phyloP scores from a whole-genome alignment of 2,113 vertebrate genomes.

The Tragelaphus buxtoni region DNA sequence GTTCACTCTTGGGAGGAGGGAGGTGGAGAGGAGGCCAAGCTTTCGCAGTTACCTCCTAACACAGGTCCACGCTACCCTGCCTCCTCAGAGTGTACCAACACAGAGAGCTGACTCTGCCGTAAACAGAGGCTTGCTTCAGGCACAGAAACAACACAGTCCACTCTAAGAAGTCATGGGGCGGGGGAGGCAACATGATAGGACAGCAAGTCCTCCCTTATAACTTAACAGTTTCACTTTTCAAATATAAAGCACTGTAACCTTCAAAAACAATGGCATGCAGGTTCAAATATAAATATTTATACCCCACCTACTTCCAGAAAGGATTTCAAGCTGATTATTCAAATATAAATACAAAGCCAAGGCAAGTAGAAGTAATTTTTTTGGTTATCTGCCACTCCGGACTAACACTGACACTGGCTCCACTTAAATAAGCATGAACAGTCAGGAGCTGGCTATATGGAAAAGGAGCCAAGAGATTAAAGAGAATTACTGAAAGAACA shows the following conservation, averaged over 20 bases:
- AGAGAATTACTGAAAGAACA: conserved; percentile 56
- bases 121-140: conserved; percentile 34
- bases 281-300: conserved; percentile 63
- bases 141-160: conserved; percentile 35
- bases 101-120: conserved; percentile 34
- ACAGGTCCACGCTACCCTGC: neutral
- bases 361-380: conserved; percentile 58
- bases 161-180: conserved; percentile 29
- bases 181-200: conserved; percentile 1
- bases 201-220: neutral
- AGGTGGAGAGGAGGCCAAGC: neutral
- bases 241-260: conserved; percentile 45
- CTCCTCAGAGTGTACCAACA: neutral
- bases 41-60: conserved; percentile 18
- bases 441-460: conserved; percentile 45
- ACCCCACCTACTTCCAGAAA: conserved; percentile 68
- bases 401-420: conserved; percentile 61
- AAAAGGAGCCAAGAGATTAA: conserved; percentile 56
- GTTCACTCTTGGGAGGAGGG: neutral
- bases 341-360: conserved; percentile 68
- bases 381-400: conserved; percentile 57
- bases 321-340: conserved; percentile 65
- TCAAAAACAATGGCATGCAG: conserved; percentile 60
- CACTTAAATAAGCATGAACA: conserved; percentile 52
- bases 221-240: conserved; percentile 22